phyloP scores from a whole-genome alignment of 2,113 vertebrate genomes.

The Trichechus manatus region DNA sequence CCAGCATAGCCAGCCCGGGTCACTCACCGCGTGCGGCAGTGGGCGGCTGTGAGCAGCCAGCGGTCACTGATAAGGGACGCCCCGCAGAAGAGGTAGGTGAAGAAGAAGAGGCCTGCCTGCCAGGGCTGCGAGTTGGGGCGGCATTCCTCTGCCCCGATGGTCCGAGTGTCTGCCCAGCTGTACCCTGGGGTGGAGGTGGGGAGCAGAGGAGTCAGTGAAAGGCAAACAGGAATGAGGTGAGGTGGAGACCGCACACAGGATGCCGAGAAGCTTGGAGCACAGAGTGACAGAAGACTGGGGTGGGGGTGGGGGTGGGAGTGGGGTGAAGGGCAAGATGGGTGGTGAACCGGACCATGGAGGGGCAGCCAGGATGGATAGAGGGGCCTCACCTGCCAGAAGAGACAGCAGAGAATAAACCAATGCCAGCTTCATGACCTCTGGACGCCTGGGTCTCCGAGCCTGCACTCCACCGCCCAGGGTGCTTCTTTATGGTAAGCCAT shows the following conservation, averaged over 20 bases:
- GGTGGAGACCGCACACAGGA: background rate
- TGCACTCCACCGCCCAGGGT: rapidly evolving
- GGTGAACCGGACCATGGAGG: rapidly evolving
- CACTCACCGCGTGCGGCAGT: constrained; percentile 81
- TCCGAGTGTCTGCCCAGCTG: constrained; percentile 66
- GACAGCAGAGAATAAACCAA: constrained; percentile 2
- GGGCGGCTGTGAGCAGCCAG: constrained; percentile 88
- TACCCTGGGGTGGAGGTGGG: constrained; percentile 49
- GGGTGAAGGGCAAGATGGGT: rapidly evolving
- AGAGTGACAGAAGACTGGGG: too few species aligned
- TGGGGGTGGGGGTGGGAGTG: background rate
- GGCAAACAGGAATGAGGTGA: background rate
- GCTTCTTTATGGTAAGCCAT: constrained; percentile 73
- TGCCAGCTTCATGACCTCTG: constrained; percentile 64
- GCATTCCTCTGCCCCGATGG: constrained; percentile 78
- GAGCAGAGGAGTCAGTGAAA: background rate
- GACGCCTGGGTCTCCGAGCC: background rate
- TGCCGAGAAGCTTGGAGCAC: background rate
- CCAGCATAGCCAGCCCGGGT: rapidly evolving
- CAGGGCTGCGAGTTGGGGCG: constrained; percentile 81
- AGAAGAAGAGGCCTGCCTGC: constrained; percentile 83
- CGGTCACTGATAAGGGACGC: constrained; percentile 84
- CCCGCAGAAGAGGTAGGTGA: constrained; percentile 78
- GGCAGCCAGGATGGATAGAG: background rate
- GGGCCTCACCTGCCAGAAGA: constrained; percentile 73